Conservation (phyloP, 1,140 invertebrate genomes). For the Drosophila tropicalis region DNA sequence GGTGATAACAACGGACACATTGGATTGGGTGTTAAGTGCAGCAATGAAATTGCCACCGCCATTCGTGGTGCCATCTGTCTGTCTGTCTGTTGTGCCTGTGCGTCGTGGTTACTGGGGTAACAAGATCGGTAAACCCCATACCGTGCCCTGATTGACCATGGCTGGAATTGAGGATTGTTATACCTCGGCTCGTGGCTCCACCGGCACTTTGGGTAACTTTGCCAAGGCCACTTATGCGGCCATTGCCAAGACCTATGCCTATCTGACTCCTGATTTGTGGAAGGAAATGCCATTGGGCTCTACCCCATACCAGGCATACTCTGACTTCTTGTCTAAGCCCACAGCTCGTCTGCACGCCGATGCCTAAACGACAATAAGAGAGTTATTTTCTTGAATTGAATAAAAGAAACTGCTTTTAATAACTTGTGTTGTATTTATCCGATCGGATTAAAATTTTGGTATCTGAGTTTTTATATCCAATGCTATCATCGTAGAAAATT, state of each 20-base stretch:
- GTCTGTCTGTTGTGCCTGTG: constrained; percentile 99
- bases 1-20: constrained; percentile 99
- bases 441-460: too few species aligned
- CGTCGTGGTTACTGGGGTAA: constrained; percentile 99
- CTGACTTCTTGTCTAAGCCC: constrained; percentile 90
- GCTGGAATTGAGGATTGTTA: constrained; percentile 99
- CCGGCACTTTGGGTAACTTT: constrained; percentile 99
- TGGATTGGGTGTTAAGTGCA: constrained; percentile 99
- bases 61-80: constrained; percentile 99
- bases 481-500: too few species aligned
- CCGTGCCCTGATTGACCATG: constrained; percentile 99
- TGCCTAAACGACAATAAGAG: constrained; percentile 57
- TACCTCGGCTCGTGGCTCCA: constrained; percentile 98
- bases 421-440: too few species aligned
- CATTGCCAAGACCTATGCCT: constrained; percentile 99
- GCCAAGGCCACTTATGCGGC: constrained; percentile 99
- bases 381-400: constrained; percentile 23
- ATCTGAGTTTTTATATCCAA: too few species aligned
- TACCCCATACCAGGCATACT: constrained; percentile 97
- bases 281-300: constrained; percentile 94
- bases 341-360: constrained; percentile 76
- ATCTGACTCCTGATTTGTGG: constrained; percentile 99
- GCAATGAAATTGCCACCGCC: constrained; percentile 99
- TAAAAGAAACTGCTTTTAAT: constrained; percentile 52
- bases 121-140: constrained; percentile 99